A percentile compares a stretch with the other conserved stretches of the same genome.
These are phyloP conservation scores for Trichopria drosophilae DNA, from an alignment of 2,888 invertebrate genomes.

Conservation along the genomic window DNA sequence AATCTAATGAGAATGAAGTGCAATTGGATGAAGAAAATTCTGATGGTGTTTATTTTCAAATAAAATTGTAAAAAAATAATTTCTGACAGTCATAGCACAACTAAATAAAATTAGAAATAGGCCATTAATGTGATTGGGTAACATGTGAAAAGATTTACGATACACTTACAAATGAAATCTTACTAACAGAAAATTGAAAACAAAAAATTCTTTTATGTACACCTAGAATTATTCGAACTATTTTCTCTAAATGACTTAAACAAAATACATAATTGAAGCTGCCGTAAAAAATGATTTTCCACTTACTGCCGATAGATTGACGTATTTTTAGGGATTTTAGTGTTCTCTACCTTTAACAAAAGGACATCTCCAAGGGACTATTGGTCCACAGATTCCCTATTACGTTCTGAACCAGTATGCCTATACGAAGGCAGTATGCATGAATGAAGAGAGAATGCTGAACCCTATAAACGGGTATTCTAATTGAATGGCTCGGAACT, in stretches of 20 bases:
- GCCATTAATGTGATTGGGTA: neutral
- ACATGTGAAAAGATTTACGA: neutral
- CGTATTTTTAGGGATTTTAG: slow-evolving; percentile 3
- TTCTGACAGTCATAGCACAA: too few relatives aligned
- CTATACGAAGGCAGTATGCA: too few relatives aligned
- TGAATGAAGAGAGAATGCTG: too few relatives aligned
- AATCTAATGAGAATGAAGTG: too few relatives aligned
- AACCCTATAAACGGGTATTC: too few relatives aligned
- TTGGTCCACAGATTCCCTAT: too few relatives aligned
- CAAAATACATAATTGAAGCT: neutral
- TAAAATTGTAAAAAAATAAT: too few relatives aligned
- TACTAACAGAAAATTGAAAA: neutral
- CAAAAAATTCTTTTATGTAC: neutral
- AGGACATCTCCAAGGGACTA: neutral
- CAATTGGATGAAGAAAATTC: too few relatives aligned
- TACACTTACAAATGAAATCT: neutral
- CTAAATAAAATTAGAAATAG: neutral
- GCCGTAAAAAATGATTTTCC: neutral
- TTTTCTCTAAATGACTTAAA: too few relatives aligned
- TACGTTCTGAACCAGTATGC: too few relatives aligned
- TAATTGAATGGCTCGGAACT: too few relatives aligned
- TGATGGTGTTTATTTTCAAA: too few relatives aligned
- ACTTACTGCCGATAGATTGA: neutral
- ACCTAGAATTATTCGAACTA: neutral
- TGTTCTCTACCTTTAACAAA: neutral